Percentiles rank a stretch among this genome's conserved stretches.
phyloP scores from a whole-genome alignment of 2,113 vertebrate species.

The Macroglossus sobrinus region DNA sequence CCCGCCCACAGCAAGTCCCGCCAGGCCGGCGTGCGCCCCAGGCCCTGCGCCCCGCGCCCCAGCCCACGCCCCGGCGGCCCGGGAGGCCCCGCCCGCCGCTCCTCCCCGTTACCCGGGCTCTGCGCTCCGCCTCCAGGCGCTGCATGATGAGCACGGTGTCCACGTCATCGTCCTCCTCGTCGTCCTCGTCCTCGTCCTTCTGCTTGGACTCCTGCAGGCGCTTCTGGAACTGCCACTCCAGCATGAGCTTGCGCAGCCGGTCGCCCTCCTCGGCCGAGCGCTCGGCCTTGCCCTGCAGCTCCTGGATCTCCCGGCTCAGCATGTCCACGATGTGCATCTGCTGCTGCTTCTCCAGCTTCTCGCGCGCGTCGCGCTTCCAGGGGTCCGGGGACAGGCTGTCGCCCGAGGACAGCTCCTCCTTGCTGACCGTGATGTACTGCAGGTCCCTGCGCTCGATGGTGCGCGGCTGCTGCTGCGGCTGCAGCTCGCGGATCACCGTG shows the following conservation, averaged over 20 bases:
- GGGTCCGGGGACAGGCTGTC: constrained; percentile 97
- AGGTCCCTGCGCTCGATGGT: constrained; percentile 96
- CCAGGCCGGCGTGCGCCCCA: background rate
- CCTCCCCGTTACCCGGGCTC: constrained; percentile 92
- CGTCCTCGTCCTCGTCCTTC: constrained; percentile 96
- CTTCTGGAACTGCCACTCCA: constrained; percentile 99
- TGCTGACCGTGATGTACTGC: constrained; percentile 96
- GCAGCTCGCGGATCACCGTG: constrained; percentile 95
- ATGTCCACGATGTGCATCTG: constrained; percentile 98
- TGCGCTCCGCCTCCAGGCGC: constrained; percentile 96
- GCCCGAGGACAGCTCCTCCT: constrained; percentile 91
- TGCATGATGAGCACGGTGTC: constrained; percentile 97
- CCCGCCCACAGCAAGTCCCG: too few relatives aligned
- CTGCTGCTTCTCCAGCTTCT: constrained; percentile 99
- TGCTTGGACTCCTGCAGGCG: constrained; percentile 96
- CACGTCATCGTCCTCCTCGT: constrained; percentile 98
- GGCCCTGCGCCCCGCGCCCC: background rate
- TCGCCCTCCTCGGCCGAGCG: constrained; percentile 95
- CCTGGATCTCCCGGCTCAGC: constrained; percentile 97
- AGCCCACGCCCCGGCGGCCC: too few relatives aligned
- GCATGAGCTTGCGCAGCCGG: constrained; percentile 96
- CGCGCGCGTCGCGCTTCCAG: constrained; percentile 96
- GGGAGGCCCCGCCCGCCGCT: background rate
- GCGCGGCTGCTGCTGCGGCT: constrained; percentile 97
- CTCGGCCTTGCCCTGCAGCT: constrained; percentile 92